These are phyloP conservation scores for Callitettix versicolor DNA, from an alignment of 1,140 invertebrate genomes.

Conservation along the genomic window DNA sequence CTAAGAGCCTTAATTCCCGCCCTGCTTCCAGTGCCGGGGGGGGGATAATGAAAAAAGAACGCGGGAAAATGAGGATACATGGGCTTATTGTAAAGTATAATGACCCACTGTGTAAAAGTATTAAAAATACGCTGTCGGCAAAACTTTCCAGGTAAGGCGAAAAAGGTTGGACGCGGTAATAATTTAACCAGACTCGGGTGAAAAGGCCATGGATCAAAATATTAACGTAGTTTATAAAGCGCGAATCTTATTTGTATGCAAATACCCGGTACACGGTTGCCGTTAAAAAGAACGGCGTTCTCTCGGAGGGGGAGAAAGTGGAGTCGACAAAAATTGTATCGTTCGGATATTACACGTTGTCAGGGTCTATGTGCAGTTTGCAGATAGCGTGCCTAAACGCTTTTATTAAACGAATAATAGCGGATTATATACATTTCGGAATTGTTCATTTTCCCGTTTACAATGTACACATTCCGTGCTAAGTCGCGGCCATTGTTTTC, in stretches of 20 bases:
- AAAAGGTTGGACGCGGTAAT: conserved; percentile 4
- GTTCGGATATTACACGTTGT: background rate
- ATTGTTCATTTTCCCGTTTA: conserved; percentile 14
- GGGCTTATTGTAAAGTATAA: conserved; percentile 21
- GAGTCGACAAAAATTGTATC: background rate
- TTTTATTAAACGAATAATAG: conserved; percentile 1
- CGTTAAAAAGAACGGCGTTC: conserved; percentile 10
- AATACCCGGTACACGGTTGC: conserved; percentile 8
- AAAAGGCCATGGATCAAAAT: conserved; percentile 6
- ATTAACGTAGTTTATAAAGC: background rate
- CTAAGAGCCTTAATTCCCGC: background rate
- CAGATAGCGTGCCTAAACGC: background rate
- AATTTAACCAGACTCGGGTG: background rate
- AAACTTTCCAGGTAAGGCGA: background rate
- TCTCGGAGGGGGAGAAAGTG: background rate
- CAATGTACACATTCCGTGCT: conserved; percentile 9
- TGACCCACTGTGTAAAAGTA: conserved; percentile 19
- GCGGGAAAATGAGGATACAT: conserved; percentile 18
- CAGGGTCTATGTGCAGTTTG: background rate
- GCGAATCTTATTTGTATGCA: conserved; percentile 13
- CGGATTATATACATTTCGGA: conserved; percentile 1
- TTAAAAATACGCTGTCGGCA: conserved; percentile 12
- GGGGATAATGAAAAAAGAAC: conserved; percentile 17
- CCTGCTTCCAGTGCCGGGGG: background rate
- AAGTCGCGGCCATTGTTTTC: conserved; percentile 8